Evolutionary conservation across 2,888 invertebrate species (phyloP).

Genomic region (Conchocele bisecta): DNA sequence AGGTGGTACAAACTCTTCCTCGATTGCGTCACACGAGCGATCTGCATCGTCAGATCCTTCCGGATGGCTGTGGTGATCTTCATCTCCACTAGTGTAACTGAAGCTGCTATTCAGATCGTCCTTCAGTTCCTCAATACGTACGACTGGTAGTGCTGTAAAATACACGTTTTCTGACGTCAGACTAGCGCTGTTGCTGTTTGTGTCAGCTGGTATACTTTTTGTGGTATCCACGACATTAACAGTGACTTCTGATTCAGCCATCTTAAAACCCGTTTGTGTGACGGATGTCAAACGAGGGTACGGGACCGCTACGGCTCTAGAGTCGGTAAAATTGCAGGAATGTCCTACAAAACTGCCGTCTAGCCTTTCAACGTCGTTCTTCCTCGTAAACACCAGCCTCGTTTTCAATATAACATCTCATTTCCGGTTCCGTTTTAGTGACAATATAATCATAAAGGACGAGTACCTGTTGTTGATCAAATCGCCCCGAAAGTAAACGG

Average conservation of each 20-base stretch:
- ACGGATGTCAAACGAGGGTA: neutral
- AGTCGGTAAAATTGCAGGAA: constrained; percentile 67
- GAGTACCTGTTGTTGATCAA: too few species aligned
- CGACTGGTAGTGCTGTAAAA: constrained; percentile 63
- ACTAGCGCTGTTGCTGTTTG: constrained; percentile 51
- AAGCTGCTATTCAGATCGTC: constrained; percentile 66
- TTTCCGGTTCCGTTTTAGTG: too few species aligned
- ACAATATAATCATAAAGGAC: too few species aligned
- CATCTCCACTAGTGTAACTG: constrained; percentile 73
- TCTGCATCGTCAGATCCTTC: constrained; percentile 59
- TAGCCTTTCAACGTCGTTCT: constrained; percentile 22
- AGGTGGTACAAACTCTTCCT: constrained; percentile 74
- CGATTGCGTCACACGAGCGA: constrained; percentile 45
- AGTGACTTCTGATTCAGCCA: constrained; percentile 45
- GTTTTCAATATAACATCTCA: too few species aligned
- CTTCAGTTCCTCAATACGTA: constrained; percentile 76
- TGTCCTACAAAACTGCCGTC: constrained; percentile 64
- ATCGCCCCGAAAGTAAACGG: too few species aligned
- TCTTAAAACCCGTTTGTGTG: constrained; percentile 17
- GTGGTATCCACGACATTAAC: constrained; percentile 52
- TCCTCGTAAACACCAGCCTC: constrained; percentile 3
- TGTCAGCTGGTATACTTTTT: constrained; percentile 52
- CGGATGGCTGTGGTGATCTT: constrained; percentile 65
- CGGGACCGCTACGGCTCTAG: constrained; percentile 35
- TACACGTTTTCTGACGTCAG: constrained; percentile 13